A percentile compares a stretch with the other conserved stretches of the same genome.
Evolutionary conservation across 2,888 invertebrate genomes (phyloP).

Genomic region (Dorcus hopei): DNA sequence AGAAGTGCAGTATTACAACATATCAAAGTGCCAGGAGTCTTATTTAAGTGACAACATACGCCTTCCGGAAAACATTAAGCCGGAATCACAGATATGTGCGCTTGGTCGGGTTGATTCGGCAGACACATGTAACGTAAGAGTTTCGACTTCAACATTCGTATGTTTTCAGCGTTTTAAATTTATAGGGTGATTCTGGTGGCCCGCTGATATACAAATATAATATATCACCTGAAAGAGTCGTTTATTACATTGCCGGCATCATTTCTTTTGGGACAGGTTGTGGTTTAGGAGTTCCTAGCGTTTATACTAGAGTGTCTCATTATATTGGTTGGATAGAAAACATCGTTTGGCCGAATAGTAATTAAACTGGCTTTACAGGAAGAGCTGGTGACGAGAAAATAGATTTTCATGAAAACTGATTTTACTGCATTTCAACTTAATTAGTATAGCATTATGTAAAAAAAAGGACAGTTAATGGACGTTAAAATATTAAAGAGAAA

Average conservation of each 20-base stretch:
- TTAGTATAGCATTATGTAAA: too few species aligned
- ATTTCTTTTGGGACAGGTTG: slow-evolving; percentile 46
- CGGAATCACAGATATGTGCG: neutral
- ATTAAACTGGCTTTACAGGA: neutral
- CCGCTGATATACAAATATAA: slow-evolving; percentile 51
- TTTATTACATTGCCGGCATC: slow-evolving; percentile 45
- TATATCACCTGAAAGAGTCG: slow-evolving; percentile 50
- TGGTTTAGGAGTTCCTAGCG: slow-evolving; percentile 44
- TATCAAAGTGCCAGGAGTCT: neutral
- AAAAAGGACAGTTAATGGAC: too few species aligned
- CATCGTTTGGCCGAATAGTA: slow-evolving; percentile 52
- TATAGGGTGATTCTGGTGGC: slow-evolving; percentile 64
- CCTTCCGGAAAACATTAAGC: neutral
- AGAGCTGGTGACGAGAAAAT: too few species aligned
- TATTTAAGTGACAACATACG: too few species aligned
- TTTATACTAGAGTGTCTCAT: slow-evolving; percentile 54
- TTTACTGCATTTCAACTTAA: slow-evolving; percentile 55
- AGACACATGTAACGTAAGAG: too few species aligned
- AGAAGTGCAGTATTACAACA: neutral
- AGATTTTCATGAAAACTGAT: too few species aligned
- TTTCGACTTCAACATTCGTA: too few species aligned
- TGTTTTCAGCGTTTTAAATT: neutral
- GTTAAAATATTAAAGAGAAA: too few species aligned
- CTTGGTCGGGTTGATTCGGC: too few species aligned
- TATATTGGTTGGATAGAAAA: slow-evolving; percentile 60